Percentiles rank a stretch among this genome's conserved stretches.
phyloP scores from a whole-genome alignment of 2,113 vertebrate genomes.

The Capreolus pygargus region DNA sequence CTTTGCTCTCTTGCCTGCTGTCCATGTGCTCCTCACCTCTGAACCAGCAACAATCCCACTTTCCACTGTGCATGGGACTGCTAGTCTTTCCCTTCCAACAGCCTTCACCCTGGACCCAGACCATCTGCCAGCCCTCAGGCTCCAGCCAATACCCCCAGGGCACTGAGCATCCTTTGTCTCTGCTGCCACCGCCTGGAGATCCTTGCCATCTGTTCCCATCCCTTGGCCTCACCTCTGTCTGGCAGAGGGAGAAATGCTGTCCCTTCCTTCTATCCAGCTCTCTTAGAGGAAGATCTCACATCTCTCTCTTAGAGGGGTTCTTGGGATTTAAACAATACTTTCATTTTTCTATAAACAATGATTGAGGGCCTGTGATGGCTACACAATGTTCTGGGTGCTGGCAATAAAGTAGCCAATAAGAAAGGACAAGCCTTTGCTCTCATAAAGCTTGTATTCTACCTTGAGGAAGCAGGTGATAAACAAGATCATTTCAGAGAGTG shows the following conservation, averaged over 20 bases:
- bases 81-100: background rate
- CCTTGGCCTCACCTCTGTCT: background rate
- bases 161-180: constrained; percentile 1
- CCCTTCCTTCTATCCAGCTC: background rate
- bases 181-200: background rate
- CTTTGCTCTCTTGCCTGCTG: background rate
- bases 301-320: background rate
- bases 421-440: constrained; percentile 13
- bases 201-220: background rate
- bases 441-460: background rate
- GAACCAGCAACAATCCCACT: rapidly evolving
- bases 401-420: constrained; percentile 4
- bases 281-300: background rate
- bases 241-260: background rate
- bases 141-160: background rate
- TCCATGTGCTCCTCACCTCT: background rate
- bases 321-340: background rate
- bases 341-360: background rate
- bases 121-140: background rate
- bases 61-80: background rate
- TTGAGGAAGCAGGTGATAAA: constrained; percentile 23
- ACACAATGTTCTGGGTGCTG: background rate
- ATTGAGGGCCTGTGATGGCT: background rate
- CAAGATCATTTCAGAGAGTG: constrained; percentile 21
- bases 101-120: background rate